Evolutionary conservation across 1,140 invertebrate genomes (phyloP).

Genomic region (Tribolium madens): DNA sequence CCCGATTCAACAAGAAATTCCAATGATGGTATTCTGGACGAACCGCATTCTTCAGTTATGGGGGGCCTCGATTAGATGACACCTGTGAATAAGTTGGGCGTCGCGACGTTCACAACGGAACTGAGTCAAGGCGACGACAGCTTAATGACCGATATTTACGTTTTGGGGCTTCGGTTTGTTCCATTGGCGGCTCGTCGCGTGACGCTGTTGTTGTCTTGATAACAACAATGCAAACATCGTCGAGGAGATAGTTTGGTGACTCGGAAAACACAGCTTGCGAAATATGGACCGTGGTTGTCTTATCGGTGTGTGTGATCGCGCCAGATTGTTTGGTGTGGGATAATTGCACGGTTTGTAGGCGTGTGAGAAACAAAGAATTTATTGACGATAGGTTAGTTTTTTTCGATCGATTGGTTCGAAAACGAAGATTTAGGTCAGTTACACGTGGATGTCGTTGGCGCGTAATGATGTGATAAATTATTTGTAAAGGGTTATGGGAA

Average conservation of each 20-base stretch:
- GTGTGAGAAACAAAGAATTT: no score
- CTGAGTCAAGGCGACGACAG: conserved; percentile 6
- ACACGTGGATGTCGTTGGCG: not conserved
- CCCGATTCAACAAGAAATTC: not conserved
- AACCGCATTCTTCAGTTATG: not conserved
- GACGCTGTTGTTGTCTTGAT: conserved; percentile 3
- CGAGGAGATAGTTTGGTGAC: not conserved
- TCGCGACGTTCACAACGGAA: not conserved
- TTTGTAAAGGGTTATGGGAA: not conserved
- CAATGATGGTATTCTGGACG: not conserved
- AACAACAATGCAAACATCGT: not conserved
- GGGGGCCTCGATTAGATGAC: not conserved
- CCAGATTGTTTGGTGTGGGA: not conserved
- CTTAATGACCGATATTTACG: not conserved
- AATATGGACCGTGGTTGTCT: not conserved
- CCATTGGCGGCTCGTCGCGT: conserved; percentile 10
- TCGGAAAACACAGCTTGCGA: not conserved
- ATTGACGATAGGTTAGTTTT: no score
- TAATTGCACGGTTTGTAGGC: not conserved
- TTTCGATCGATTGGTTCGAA: not conserved
- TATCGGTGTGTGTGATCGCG: not conserved
- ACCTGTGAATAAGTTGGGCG: not conserved
- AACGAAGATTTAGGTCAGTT: not conserved
- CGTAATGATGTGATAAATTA: not conserved
- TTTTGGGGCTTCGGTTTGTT: conserved; percentile 7